Evolutionary conservation across 2,113 vertebrate genomes (phyloP), one percentile per base, ranked within the genome.

Genomic region (Protobothrops flavoviridis): DNA sequence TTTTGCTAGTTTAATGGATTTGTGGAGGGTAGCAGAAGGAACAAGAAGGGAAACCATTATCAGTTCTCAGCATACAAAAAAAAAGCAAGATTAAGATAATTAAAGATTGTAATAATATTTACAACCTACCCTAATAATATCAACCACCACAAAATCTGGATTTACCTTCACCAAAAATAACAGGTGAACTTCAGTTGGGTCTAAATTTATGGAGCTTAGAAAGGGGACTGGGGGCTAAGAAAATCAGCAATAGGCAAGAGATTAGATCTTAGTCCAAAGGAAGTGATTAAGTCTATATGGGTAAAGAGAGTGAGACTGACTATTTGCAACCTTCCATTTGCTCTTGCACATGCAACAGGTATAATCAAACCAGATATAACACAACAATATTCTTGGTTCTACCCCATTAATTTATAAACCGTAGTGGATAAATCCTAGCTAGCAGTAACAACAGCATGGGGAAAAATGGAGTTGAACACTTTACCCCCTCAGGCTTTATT

Each of bases 1-100:
- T 86, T 45, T 8, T 55, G 7, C 87, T 0, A 4, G 5, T 21
- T 86, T 33, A 56, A 88, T 12, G 85, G 64, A 33, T 74, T 33
- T 33, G 64, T 74, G 64, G 39, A 88, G 5, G 74, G 21, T 9
- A 20, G 57, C 24, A 69, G 48, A 52, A 24, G 59, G 23, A 56
- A 87, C 10, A 94, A 74, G 93, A 48, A 13, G 92, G 74, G 10
- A 94, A 94, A 95, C 24, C 81, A 29, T 88, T 93, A 95, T 94
- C 39, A 87, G 85, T 0, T 91, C 69, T 21, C 29, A 69, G n/a
- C 13, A 24, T 85, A 55, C n/a, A 95, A 95, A 90, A 93, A 94
- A 86, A 69, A 88, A 89, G 3, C 94, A 95, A 57, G 57, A 29
- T 1, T 91, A 95, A 23, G 33, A 91, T 8, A 53, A 89, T 29